These are phyloP conservation scores for Conomelus anceps DNA, from an alignment of 2,888 invertebrate species.

Conservation along the genomic window DNA sequence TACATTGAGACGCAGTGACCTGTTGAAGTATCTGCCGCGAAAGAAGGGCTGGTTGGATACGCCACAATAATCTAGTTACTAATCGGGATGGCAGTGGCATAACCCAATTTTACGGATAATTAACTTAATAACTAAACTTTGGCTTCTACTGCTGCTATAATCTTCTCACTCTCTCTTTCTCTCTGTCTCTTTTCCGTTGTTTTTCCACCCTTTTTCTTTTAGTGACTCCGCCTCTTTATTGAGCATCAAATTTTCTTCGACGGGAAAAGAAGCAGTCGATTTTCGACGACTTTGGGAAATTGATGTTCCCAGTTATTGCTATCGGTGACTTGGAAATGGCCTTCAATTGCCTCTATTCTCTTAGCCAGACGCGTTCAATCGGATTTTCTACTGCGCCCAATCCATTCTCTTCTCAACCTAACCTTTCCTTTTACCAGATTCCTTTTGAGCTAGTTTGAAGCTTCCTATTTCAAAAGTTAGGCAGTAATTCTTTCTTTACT, in stretches of 20 bases:
- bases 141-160: not conserved
- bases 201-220: not conserved
- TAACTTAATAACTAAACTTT: not conserved
- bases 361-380: not conserved
- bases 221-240: not conserved
- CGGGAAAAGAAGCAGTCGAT: not conserved
- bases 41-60: not conserved
- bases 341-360: not conserved
- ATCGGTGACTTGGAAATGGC: not conserved
- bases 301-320: not conserved
- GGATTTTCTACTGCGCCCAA: not conserved
- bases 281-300: not conserved
- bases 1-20: not conserved
- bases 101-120: not conserved
- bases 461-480: not conserved
- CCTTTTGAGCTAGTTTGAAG: not conserved
- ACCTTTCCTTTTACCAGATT: not conserved
- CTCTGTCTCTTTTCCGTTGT: too few species aligned
- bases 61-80: not conserved
- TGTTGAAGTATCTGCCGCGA: not conserved
- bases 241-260: not conserved
- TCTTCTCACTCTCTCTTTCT: not conserved
- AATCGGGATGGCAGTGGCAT: not conserved
- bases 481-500: not conserved
- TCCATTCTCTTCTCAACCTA: not conserved